Percentiles rank a stretch among this genome's conserved stretches.
Evolutionary conservation across 2,797 vertebrate species (phyloP).

Genomic region (Apogon hyalosoma): DNA sequence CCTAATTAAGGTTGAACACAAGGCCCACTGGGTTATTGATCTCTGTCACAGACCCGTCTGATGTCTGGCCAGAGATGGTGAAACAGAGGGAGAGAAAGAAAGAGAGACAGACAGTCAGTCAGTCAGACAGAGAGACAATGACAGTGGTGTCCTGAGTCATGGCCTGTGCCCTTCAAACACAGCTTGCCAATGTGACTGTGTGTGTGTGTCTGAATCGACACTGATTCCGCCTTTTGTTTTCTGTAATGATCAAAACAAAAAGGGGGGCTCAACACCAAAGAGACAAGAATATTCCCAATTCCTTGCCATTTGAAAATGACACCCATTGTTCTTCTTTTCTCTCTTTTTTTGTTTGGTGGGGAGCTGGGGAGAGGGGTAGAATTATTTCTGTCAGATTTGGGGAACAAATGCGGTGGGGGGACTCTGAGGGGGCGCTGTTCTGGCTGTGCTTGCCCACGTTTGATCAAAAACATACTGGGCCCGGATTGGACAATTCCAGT

Average conservation of each 20-base stretch:
- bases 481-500: constrained; percentile 80
- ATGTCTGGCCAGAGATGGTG: constrained; percentile 76
- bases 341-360: constrained; percentile 48
- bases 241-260: constrained; percentile 63
- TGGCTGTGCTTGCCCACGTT: constrained; percentile 78
- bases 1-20: constrained; percentile 87
- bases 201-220: constrained; percentile 38
- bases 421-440: constrained; percentile 76
- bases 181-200: constrained; percentile 55
- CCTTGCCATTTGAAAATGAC: constrained; percentile 68
- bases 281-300: constrained; percentile 57
- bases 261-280: constrained; percentile 46
- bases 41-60: constrained; percentile 84
- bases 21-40: constrained; percentile 89
- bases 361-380: constrained; percentile 59
- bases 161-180: constrained; percentile 65
- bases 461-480: constrained; percentile 75
- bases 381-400: constrained; percentile 79
- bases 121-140: constrained; percentile 49
- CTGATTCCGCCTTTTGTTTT: constrained; percentile 65
- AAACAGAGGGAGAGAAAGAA: constrained; percentile 33
- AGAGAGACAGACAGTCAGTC: constrained; percentile 24
- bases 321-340: constrained; percentile 75
- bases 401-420: constrained; percentile 70
- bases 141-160: constrained; percentile 71